Percentiles rank a stretch among this genome's conserved stretches.
Evolutionary conservation across 1,140 invertebrate genomes (phyloP).

Genomic region (Neocloeon triangulifer): DNA sequence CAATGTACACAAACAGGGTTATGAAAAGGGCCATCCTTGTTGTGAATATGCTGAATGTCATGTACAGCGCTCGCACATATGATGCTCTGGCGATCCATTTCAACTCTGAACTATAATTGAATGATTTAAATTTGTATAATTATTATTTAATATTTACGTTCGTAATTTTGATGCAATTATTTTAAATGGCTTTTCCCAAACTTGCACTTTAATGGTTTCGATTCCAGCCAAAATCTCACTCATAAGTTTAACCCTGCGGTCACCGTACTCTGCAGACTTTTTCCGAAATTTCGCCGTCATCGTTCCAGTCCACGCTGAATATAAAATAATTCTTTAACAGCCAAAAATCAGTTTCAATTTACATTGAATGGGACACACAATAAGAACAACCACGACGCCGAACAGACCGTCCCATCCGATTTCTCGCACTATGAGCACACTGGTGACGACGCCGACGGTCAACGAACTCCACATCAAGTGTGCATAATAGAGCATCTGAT

Average conservation of each 20-base stretch:
- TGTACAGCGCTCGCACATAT: slow-evolving; percentile 43
- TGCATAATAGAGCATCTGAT: slow-evolving; percentile 29
- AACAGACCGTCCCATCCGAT: slow-evolving; percentile 38
- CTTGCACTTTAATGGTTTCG: slow-evolving; percentile 59
- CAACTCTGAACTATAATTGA: slow-evolving; percentile 27
- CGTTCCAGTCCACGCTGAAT: slow-evolving; percentile 38
- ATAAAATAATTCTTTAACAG: too few relatives aligned
- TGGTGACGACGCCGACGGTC: slow-evolving; percentile 29
- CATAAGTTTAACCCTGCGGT: slow-evolving; percentile 52
- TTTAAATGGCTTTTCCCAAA: slow-evolving; percentile 50
- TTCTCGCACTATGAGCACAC: slow-evolving; percentile 35
- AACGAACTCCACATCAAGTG: slow-evolving; percentile 42
- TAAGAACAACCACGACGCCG: slow-evolving; percentile 39
- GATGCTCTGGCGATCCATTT: slow-evolving; percentile 36
- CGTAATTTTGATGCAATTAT: slow-evolving; percentile 30
- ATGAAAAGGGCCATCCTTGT: slow-evolving; percentile 39
- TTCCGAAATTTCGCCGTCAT: slow-evolving; percentile 34
- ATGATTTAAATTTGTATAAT: too few relatives aligned
- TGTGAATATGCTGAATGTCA: slow-evolving; percentile 45
- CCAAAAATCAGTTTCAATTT: slow-evolving; percentile 11
- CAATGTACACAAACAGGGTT: slow-evolving; percentile 31
- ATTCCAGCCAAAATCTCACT: slow-evolving; percentile 46
- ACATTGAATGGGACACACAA: slow-evolving; percentile 51
- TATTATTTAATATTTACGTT: slow-evolving; percentile 28
- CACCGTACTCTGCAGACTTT: slow-evolving; percentile 40